These are phyloP conservation scores for Orius insidiosus DNA, from an alignment of 1,140 invertebrate species.

Conservation along the genomic window DNA sequence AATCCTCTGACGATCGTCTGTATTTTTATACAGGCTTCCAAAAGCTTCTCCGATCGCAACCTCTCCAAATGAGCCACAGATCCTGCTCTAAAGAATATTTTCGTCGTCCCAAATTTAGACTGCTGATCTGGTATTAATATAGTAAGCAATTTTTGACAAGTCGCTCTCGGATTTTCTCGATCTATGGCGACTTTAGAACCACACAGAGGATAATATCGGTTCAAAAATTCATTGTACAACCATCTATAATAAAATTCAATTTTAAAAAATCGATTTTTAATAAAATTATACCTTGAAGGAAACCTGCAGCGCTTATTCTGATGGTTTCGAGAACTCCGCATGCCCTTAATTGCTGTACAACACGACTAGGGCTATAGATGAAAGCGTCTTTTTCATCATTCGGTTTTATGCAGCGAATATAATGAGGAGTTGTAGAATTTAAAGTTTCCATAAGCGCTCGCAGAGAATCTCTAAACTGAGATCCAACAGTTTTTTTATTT, in stretches of 20 bases:
- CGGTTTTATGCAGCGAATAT: slow-evolving; percentile 96
- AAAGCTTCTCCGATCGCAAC: slow-evolving; percentile 66
- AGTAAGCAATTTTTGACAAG: slow-evolving; percentile 34
- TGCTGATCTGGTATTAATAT: slow-evolving; percentile 64
- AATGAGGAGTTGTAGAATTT: slow-evolving; percentile 92
- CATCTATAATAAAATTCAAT: too few relatives aligned
- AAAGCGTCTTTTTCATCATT: slow-evolving; percentile 89
- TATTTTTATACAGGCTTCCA: slow-evolving; percentile 74
- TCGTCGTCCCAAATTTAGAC: slow-evolving; percentile 92
- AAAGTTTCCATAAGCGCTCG: slow-evolving; percentile 81
- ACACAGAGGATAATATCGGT: slow-evolving; percentile 75
- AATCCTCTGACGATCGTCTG: slow-evolving; percentile 81
- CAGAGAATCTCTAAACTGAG: slow-evolving; percentile 86
- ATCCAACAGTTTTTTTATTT: slow-evolving; percentile 36
- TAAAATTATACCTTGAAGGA: too few relatives aligned
- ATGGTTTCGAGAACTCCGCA: slow-evolving; percentile 98
- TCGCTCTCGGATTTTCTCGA: slow-evolving; percentile 53
- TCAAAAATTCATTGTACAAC: slow-evolving; percentile 50
- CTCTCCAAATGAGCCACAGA: slow-evolving; percentile 98
- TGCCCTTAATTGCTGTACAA: slow-evolving; percentile 87
- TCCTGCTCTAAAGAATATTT: slow-evolving; percentile 95
- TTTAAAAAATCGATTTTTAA: too few relatives aligned
- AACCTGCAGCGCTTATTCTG: slow-evolving; percentile 86
- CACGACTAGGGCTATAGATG: slow-evolving; percentile 70
- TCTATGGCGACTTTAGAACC: slow-evolving; percentile 54